Percentiles rank a stretch among this genome's conserved stretches.
Evolutionary conservation across 2,113 vertebrate genomes (phyloP).

Genomic region (Apaloderma vittatum): DNA sequence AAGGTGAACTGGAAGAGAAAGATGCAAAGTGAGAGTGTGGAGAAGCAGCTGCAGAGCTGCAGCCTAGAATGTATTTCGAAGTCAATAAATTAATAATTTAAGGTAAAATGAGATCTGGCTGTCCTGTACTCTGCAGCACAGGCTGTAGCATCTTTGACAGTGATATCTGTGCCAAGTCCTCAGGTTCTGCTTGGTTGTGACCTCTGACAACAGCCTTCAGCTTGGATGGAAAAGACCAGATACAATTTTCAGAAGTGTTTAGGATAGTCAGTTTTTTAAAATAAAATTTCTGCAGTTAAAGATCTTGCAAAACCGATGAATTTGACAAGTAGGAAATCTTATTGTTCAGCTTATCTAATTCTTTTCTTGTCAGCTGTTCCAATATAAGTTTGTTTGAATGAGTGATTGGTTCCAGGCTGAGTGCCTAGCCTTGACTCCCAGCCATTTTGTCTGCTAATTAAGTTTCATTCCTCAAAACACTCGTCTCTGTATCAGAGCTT

Average conservation of each 20-base stretch:
- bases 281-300: not conserved
- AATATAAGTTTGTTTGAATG: not conserved
- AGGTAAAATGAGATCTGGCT: not conserved
- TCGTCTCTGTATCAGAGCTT: not conserved
- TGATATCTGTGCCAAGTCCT: not conserved
- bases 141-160: not conserved
- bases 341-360: not conserved
- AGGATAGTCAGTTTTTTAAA: not conserved
- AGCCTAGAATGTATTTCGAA: not conserved
- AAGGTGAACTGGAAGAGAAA: not conserved
- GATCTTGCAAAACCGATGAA: not conserved
- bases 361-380: not conserved
- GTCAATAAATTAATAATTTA: not conserved
- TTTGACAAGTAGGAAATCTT: not conserved
- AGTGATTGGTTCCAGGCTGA: not conserved
- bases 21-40: not conserved
- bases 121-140: not conserved
- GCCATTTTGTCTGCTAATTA: not conserved
- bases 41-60: not conserved
- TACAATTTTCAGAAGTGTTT: not conserved
- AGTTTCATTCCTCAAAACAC: not conserved
- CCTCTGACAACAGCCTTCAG: not conserved
- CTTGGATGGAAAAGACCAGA: accelerated
- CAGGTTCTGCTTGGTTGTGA: not conserved
- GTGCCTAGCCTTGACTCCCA: not conserved